Base-by-base conservation (phyloP, 2,113 vertebrate genomes). In the Psophia crepitans region DNA sequence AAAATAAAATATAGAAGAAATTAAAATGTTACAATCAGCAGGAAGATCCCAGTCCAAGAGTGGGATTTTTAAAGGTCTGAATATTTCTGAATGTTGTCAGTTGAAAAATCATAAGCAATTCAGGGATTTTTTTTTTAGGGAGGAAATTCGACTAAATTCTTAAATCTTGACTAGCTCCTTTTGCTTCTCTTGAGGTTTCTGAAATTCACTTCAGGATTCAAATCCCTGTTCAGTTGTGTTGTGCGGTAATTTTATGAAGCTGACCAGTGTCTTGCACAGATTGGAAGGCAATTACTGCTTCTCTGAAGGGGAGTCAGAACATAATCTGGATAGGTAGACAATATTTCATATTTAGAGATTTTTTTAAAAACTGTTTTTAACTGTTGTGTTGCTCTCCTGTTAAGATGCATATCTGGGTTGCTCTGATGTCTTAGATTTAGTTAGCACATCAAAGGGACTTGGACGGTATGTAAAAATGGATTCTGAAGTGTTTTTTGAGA, bases 91-190 rank as follows among this genome's bases (percentile, higher is more conserved):
- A 33, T 8, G 66, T 22, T 0, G 15, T n/a, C 12, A 44, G 13
- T 28, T 89, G 19, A 93, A 89, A 87, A 70, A 60, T 20, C 32
- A 57, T 35, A 63, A 48, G 5, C 14, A 81, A 35, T 73, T 66
- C 4, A 4, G 12, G 9, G 12, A 14, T 24, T 37, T 0, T 7
- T 17, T 11, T 2, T 58, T 35, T 64, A 26, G 4, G 2, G 10
- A 5, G 10, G 58, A 85, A 86, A 77, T 24, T 30, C 27, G 82
- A 26, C 26, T 70, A 4, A 66, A 8, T 69, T 86, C 23, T 76
- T 69, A 66, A 70, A 35, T 30, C 28, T 66, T 53, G 27, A 37
- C 2, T 71, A 43, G 18, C 12, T 58, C 23, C 14, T 5, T 91
- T 84, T 33, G 9, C 3, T 91, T 81, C 13, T 53, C 20, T 61